Conservation (phyloP, 2,888 invertebrate species). For the Callimorpha dominula region DNA sequence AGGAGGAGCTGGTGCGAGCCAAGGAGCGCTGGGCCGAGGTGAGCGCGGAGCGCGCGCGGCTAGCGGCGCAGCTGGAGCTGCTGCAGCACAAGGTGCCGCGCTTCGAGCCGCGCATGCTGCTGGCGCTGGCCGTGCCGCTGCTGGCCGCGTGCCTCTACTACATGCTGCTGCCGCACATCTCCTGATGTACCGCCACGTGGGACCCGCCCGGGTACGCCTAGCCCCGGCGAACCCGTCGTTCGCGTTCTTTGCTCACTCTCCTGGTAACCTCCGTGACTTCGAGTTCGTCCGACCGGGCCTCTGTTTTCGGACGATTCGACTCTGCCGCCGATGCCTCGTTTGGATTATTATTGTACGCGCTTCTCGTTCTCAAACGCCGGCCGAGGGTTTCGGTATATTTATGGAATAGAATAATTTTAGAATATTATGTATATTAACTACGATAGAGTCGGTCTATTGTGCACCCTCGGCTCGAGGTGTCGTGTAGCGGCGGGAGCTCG, state of each 20-base stretch:
- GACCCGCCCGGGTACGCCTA: constrained; percentile 84
- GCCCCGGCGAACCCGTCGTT: constrained; percentile 40
- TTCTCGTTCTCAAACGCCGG: constrained; percentile 54
- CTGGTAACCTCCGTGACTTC: constrained; percentile 10
- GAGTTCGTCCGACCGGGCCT: constrained; percentile 15
- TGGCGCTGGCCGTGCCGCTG: constrained; percentile 82
- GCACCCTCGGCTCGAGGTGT: constrained; percentile 51
- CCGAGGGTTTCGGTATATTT: constrained; percentile 62
- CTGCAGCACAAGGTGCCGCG: constrained; percentile 84
- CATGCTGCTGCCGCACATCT: constrained; percentile 86
- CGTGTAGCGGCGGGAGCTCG: constrained; percentile 41
- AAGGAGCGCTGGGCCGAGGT: constrained; percentile 91
- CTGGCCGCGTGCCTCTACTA: constrained; percentile 87
- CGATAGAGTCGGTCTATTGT: constrained; percentile 56
- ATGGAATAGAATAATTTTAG: constrained; percentile 70
- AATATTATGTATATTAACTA: constrained; percentile 52
- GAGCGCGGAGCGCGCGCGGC: constrained; percentile 87
- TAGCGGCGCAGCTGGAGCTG: constrained; percentile 85
- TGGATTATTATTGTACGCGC: constrained; percentile 55
- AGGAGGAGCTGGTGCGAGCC: constrained; percentile 91
- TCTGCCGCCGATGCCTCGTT: constrained; percentile 53
- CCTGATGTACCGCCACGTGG: constrained; percentile 88
- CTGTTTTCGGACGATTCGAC: constrained; percentile 34
- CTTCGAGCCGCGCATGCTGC: constrained; percentile 83
- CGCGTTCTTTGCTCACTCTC: constrained; percentile 21